Conservation (phyloP, 2,113 vertebrate genomes). For the Plotosus lineatus region DNA sequence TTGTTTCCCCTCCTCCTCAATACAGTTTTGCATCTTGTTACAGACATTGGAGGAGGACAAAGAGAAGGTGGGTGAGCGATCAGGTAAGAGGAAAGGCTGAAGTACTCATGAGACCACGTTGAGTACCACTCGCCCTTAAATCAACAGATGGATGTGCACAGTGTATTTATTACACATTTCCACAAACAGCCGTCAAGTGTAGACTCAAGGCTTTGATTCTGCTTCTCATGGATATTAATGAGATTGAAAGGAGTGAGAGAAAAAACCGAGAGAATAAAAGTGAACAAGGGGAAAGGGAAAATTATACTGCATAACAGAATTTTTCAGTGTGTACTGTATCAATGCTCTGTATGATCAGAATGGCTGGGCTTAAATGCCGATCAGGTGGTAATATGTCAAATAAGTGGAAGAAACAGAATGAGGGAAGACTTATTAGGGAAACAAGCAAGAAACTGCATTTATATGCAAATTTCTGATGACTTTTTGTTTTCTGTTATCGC, state of each 20-base stretch:
- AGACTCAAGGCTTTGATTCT: conserved; percentile 37
- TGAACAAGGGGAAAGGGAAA: not conserved
- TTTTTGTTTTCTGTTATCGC: not conserved
- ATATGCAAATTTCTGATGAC: not conserved
- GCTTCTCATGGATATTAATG: conserved; percentile 46
- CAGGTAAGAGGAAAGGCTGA: conserved; percentile 23
- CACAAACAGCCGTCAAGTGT: conserved; percentile 25
- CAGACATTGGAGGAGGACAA: conserved; percentile 46
- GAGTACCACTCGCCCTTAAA: conserved; percentile 54
- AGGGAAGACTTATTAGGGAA: not conserved
- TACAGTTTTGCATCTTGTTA: conserved; percentile 29
- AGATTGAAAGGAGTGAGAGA: conserved; percentile 34
- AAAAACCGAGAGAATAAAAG: not conserved
- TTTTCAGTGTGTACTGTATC: conserved; percentile 5
- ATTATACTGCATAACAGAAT: not conserved
- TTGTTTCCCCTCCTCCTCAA: conserved; percentile 10
- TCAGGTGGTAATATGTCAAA: not conserved
- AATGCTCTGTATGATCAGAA: conserved; percentile 4
- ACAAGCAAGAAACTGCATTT: not conserved
- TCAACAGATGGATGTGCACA: conserved; percentile 41
- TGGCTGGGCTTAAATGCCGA: not conserved
- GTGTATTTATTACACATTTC: conserved; percentile 46
- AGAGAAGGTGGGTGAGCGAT: conserved; percentile 8
- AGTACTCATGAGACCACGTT: conserved; percentile 21
- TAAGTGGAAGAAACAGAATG: not conserved